Base-by-base conservation (phyloP, 2,113 vertebrate species). In the Nerophis lumbriciformis region DNA sequence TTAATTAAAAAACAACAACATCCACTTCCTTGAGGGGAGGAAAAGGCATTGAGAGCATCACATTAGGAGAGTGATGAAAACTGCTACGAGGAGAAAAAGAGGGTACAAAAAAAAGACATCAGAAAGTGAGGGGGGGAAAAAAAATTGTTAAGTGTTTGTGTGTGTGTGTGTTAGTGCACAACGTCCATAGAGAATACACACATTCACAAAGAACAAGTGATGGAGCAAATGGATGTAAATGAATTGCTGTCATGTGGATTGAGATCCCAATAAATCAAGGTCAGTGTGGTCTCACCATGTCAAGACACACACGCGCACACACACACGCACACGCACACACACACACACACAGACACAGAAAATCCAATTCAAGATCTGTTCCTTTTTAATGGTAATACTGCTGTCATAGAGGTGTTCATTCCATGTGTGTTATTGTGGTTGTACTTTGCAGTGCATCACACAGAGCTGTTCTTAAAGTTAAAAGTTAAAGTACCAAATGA, bases 211-310 rank as follows among this genome's bases (percentile, higher is more conserved):
- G 48, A 63, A 65, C 14, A 9, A 52, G 61, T 48, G 15, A 75
- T 80, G 76, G 71, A 56, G 81, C 82, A 85, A 85, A 89, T 90
- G 86, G 81, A 84, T 73, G 80, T 83, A 85, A 89, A 90, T 86
- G 78, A 90, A 88, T 88, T 89, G 84, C 87, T 85, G 86, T 87
- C 88, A 83, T 86, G 83, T 85, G 80, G 81, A 89, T 88, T 90
- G 80, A 83, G 85, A 88, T 87, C 81, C 85, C 86, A 85, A 88
- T 90, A 89, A 88, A 86, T 89, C 86, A 85, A 81, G 86, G 84
- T 87, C 85, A 88, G 77, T 71, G 69, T 72, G 69, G 73, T 83
- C 79, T 78, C 72, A 45, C 42, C 42, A 45, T 45, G 42, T 45
- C 42, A 21, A 51, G n/a, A 51, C 15, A 51, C n/a, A 16, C 3